Evolutionary conservation across 2,888 invertebrate species (phyloP), one percentile per base, ranked within the genome.

Genomic region (Torymus texanus): DNA sequence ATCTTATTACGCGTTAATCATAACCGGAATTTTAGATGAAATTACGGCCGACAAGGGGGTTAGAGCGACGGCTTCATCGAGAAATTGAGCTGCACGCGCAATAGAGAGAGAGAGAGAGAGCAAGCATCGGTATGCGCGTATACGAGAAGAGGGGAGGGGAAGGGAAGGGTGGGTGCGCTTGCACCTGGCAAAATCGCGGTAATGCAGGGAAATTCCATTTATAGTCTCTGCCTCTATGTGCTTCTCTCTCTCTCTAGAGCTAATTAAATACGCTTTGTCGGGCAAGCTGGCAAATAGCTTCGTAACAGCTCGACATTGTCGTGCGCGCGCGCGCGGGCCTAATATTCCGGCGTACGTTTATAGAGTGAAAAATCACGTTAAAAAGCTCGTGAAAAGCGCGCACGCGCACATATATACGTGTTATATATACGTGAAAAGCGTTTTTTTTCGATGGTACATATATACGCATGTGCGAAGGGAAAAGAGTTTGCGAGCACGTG

Each of bases 261-360:
- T 76, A 76, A 76, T 76, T 70, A 76, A 76, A 76, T 76, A 70
- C 70, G 41, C 76, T 76, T 63, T 63, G 76, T 41, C 50, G 67
- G 24, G 72, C 53, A 51, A 41, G 41, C 41, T 12, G 62, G 76
- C 21, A 70, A 76, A 76, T 76, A 21, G 63, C 55, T 51, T 76
- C 61, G 56, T 51, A 71, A 71, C 71, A 21, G 13, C 18, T 11
- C 41, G 29, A 14, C 18, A 5, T 18, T 51, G n/a, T 21, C 53
- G 4, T 10, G 4, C 21, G 12, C 41, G n/a, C 41, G 16, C 70
- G 16, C 21, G 11, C 12, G n/a, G n/a, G 18, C 12, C 14, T 71
- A 71, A 71, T 71, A 61, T 61, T 51, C 61, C 21, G 4, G 41
- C 10, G 12, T 21, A 21, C 51, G 14, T 51, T 18, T 58, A 53